These are phyloP conservation scores for Lottia gigantea DNA, from an alignment of 2,888 invertebrate genomes.

Conservation along the genomic window DNA sequence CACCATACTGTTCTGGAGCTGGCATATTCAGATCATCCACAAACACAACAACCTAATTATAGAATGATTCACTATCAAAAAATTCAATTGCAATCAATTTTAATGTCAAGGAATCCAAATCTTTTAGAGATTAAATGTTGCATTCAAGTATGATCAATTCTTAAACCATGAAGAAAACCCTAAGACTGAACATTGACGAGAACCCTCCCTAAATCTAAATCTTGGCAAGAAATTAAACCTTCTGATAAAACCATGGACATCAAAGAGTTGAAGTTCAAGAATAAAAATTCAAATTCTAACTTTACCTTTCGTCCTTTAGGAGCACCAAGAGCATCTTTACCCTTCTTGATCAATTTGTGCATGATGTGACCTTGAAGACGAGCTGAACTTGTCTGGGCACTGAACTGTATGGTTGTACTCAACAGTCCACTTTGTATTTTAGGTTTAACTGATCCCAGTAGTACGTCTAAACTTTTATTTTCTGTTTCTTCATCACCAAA, in stretches of 20 bases:
- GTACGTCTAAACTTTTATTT: constrained; percentile 46
- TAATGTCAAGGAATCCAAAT: too few species aligned
- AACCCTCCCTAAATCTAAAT: too few species aligned
- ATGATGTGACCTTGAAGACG: constrained; percentile 63
- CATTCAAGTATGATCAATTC: too few species aligned
- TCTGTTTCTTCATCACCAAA: constrained; percentile 48
- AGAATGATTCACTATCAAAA: not conserved
- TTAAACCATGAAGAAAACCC: too few species aligned
- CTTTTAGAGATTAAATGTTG: too few species aligned
- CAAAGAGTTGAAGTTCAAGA: too few species aligned
- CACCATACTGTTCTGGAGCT: constrained; percentile 65
- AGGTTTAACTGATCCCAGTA: constrained; percentile 44
- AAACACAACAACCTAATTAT: constrained; percentile 62
- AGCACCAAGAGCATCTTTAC: constrained; percentile 64
- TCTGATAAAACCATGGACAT: too few species aligned
- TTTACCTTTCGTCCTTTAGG: constrained; percentile 66
- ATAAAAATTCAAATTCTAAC: constrained; percentile 33
- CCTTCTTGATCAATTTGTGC: constrained; percentile 65
- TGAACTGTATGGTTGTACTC: constrained; percentile 64
- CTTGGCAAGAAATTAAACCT: too few species aligned
- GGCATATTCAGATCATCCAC: constrained; percentile 69
- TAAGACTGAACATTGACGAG: too few species aligned
- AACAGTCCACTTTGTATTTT: constrained; percentile 47
- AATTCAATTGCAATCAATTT: too few species aligned
- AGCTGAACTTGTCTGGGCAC: constrained; percentile 66